phyloP scores from a whole-genome alignment of 2,797 vertebrate species.

The Rhinella marina region DNA sequence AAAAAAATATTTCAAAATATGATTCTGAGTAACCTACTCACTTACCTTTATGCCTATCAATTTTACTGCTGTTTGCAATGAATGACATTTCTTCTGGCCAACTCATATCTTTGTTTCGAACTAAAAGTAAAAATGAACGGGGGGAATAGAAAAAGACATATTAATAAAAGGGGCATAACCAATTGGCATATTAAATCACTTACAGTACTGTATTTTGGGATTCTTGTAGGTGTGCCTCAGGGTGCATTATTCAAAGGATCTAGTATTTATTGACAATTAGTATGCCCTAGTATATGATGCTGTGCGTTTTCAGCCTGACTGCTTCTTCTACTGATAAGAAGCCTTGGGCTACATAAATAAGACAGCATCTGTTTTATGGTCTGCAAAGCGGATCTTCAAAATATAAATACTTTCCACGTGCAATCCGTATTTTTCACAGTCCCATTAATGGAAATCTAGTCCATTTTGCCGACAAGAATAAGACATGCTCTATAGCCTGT shows the following conservation, averaged over 20 bases:
- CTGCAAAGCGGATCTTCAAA: not conserved
- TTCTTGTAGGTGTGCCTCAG: not conserved
- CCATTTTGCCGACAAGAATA: too few relatives aligned
- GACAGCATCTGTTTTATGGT: not conserved
- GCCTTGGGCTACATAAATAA: not conserved
- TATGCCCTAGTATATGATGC: not conserved
- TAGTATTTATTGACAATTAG: too few relatives aligned
- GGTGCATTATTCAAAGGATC: not conserved
- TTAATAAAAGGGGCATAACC: not conserved
- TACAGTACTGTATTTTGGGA: too few relatives aligned
- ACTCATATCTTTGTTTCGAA: conserved; percentile 99
- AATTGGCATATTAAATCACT: not conserved
- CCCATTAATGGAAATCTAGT: too few relatives aligned
- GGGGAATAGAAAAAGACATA: not conserved
- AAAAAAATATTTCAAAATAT: not conserved
- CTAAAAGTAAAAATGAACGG: conserved; percentile 72
- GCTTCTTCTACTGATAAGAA: not conserved
- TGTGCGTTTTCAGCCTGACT: too few relatives aligned
- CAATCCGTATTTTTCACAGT: too few relatives aligned
- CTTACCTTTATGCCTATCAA: conserved; percentile 97
- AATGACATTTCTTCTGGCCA: conserved; percentile 99
- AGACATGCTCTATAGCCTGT: too few relatives aligned
- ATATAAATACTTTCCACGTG: too few relatives aligned
- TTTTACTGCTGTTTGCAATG: conserved; percentile 98
- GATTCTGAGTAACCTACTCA: conserved; percentile 12